These are phyloP conservation scores for Bombus pyrosoma DNA, from an alignment of 1,140 invertebrate genomes.

Conservation along the genomic window DNA sequence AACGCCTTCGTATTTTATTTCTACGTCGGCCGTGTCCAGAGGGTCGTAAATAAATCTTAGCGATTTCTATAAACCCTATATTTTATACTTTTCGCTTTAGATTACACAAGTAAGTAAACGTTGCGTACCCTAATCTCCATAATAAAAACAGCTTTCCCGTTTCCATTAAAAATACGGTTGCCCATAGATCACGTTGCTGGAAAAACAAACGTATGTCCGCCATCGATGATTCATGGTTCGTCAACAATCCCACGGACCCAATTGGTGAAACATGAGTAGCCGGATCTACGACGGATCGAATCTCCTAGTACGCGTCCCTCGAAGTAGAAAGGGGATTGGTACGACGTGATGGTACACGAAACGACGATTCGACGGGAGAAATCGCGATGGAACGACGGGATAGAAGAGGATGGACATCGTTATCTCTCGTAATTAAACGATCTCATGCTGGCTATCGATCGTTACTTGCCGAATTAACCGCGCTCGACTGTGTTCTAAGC, in stretches of 20 bases:
- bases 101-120: too few species aligned
- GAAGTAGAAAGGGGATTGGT: neutral
- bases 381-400: conserved; percentile 5
- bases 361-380: neutral
- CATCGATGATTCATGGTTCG: neutral
- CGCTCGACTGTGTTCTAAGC: neutral
- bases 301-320: neutral
- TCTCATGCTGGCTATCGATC: conserved; percentile 63
- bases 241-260: neutral
- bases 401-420: conserved; percentile 43
- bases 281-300: conserved; percentile 2
- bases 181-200: neutral
- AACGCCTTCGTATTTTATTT: too few species aligned
- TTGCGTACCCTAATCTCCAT: too few species aligned
- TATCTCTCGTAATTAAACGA: conserved; percentile 68
- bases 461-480: conserved; percentile 56
- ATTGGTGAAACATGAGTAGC: neutral
- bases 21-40: too few species aligned
- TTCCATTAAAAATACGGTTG: neutral
- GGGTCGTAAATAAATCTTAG: too few species aligned
- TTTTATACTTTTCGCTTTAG: too few species aligned
- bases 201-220: neutral
- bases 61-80: too few species aligned
- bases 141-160: neutral
- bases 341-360: neutral